Evolutionary conservation across 2,797 vertebrate species (phyloP).

Genomic region (Molossus molossus): DNA sequence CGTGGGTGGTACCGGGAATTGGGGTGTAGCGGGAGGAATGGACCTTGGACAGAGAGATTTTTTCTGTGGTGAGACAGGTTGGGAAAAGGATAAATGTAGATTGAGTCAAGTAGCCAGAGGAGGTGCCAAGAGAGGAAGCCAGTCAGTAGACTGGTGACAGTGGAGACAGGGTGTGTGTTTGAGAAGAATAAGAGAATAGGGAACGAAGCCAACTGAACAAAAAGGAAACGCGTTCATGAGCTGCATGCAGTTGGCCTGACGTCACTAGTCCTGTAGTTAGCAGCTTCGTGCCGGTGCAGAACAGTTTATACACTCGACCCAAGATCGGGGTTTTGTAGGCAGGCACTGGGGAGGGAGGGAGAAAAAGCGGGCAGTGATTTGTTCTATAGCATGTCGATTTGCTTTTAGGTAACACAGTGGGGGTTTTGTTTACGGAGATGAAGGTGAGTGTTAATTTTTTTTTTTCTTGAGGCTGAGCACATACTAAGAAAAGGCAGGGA

Average conservation of each 20-base stretch:
- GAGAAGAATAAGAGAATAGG: not conserved
- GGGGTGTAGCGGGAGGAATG: not conserved
- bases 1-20: not conserved
- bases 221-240: not conserved
- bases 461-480: not conserved
- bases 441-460: not conserved
- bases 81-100: not conserved
- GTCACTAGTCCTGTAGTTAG: not conserved
- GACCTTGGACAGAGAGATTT: not conserved
- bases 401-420: slow-evolving; percentile 29
- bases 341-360: too few species aligned
- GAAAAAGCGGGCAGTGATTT: not conserved
- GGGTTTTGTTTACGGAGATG: not conserved
- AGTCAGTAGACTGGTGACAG: not conserved
- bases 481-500: not conserved
- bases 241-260: not conserved
- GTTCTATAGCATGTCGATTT: not conserved
- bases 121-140: not conserved
- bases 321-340: not conserved
- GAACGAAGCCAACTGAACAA: not conserved
- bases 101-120: not conserved
- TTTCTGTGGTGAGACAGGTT: not conserved
- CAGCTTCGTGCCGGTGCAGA: not conserved
- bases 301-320: not conserved
- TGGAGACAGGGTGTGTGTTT: not conserved